Evolutionary conservation across 2,797 vertebrate genomes (phyloP).

Genomic region (Gymnodraco acuticeps): DNA sequence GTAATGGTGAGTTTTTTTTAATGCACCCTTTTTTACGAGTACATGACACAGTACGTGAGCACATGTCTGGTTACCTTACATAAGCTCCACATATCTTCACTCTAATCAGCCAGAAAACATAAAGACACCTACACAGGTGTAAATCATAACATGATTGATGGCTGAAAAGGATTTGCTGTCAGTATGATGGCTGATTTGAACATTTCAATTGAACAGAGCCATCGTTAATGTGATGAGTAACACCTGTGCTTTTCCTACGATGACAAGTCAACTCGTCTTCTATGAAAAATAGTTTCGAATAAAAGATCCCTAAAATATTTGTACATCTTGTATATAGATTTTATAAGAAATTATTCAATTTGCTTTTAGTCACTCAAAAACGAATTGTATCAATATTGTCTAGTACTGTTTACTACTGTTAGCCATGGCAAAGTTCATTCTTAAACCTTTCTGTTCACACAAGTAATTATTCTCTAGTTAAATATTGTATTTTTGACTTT

Average conservation of each 20-base stretch:
- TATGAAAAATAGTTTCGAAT: neutral
- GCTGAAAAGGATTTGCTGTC: constrained; percentile 9
- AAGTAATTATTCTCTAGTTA: neutral
- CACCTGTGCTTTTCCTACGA: neutral
- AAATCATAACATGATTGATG: constrained; percentile 3
- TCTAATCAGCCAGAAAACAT: constrained; percentile 16
- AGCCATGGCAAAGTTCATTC: neutral
- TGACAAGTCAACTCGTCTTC: neutral
- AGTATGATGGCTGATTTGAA: constrained; percentile 1
- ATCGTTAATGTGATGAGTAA: neutral
- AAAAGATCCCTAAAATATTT: neutral
- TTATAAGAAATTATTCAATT: no score
- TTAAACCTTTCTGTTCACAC: no score
- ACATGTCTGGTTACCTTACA: neutral
- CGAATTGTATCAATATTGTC: neutral
- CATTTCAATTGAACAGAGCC: neutral
- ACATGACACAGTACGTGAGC: neutral
- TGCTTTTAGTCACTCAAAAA: neutral
- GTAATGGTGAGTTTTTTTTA: neutral
- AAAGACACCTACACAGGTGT: constrained; percentile 13
- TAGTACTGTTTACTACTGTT: neutral
- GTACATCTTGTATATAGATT: no score
- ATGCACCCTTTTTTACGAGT: neutral
- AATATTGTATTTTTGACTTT: neutral
- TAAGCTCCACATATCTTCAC: constrained; percentile 3